phyloP scores from a whole-genome alignment of 1,140 invertebrate genomes.

The Aphidius ervi region DNA sequence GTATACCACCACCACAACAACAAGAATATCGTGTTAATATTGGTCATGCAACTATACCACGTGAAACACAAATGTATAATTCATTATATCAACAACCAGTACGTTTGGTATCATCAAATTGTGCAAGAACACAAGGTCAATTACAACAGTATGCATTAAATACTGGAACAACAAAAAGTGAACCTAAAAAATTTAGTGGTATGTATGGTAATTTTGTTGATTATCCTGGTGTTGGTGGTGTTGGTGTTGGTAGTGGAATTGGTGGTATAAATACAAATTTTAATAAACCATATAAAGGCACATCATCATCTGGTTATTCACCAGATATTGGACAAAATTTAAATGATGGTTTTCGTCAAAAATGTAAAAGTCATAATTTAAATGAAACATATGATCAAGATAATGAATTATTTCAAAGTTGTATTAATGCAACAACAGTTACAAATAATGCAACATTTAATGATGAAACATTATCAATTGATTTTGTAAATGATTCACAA shows the following conservation, averaged over 20 bases:
- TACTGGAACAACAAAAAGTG: constrained; percentile 6
- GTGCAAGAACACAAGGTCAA: constrained; percentile 36
- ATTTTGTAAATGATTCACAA: constrained; percentile 44
- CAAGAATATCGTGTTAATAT: constrained; percentile 7
- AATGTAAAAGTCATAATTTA: constrained; percentile 33
- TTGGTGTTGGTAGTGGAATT: not conserved
- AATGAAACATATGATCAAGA: constrained; percentile 41
- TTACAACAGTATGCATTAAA: constrained; percentile 31
- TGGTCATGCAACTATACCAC: not conserved
- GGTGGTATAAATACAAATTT: not conserved
- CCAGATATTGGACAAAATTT: constrained; percentile 43
- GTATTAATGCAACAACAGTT: constrained; percentile 36
- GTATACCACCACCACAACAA: constrained; percentile 2
- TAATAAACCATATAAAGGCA: not conserved
- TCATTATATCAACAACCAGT: constrained; percentile 22
- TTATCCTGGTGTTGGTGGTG: no score
- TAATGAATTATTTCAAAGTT: constrained; percentile 28
- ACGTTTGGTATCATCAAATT: constrained; percentile 32
- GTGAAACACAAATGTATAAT: not conserved
- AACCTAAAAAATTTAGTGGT: not conserved
- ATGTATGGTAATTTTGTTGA: no score
- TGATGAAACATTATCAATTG: constrained; percentile 46
- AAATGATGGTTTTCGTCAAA: constrained; percentile 46
- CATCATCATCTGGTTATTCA: constrained; percentile 33
- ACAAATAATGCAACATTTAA: constrained; percentile 52